Evolutionary conservation across 2,113 vertebrate species (phyloP).

Genomic region (Anser cygnoides): DNA sequence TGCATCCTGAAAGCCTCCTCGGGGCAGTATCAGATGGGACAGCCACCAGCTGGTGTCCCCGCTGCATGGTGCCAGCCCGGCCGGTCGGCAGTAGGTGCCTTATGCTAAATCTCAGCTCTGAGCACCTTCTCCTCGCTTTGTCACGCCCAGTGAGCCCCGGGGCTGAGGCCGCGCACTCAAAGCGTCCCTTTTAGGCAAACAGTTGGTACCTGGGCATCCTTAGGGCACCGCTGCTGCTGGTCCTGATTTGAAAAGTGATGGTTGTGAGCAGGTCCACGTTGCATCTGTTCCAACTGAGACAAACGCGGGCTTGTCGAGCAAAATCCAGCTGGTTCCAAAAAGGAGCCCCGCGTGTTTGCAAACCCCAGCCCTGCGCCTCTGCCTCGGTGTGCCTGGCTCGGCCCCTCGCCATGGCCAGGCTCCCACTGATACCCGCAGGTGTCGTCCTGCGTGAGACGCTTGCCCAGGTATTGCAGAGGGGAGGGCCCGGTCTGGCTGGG

Average conservation of each 20-base stretch:
- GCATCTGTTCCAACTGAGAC: background rate
- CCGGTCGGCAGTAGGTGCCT: background rate
- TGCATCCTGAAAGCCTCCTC: background rate
- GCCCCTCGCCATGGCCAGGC: no score
- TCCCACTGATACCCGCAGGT: background rate
- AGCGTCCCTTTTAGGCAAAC: no score
- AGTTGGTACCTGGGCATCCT: background rate
- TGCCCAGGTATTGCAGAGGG: constrained; percentile 9
- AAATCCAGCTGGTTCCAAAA: background rate
- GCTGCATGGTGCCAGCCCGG: background rate
- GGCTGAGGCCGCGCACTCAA: no score
- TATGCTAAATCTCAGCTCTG: background rate
- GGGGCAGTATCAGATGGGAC: background rate
- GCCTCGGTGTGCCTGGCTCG: background rate
- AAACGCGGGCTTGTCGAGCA: background rate
- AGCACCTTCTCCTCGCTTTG: background rate
- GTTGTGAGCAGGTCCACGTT: no score
- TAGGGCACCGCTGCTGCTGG: background rate
- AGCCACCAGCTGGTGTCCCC: background rate
- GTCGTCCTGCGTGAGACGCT: background rate
- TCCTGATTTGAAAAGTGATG: background rate
- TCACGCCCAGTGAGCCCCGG: background rate
- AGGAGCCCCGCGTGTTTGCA: background rate
- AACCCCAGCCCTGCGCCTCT: no score
- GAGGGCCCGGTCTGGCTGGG: constrained; percentile 23